Evolutionary conservation across 2,888 invertebrate genomes (phyloP).

Genomic region (Caenorhabditis plicata): DNA sequence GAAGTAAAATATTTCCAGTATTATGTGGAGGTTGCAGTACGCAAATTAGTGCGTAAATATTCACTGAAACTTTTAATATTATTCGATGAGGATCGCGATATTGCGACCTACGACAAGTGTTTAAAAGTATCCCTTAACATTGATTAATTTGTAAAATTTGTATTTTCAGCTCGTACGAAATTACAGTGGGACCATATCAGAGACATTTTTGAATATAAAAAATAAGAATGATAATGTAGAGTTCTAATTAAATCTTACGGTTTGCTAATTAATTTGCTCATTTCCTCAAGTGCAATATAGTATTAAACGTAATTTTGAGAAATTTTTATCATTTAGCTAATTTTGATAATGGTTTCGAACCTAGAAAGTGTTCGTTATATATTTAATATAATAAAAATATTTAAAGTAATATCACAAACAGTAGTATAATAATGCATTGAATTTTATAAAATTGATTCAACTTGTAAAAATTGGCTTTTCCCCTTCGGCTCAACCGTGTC

Average conservation of each 20-base stretch:
- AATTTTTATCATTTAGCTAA: neutral
- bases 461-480: conserved; percentile 21
- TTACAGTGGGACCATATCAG: no score
- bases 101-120: neutral
- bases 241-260: no score
- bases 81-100: conserved; percentile 8
- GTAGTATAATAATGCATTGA: no score
- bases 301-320: neutral
- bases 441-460: conserved; percentile 27
- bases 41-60: conserved; percentile 7
- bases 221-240: no score
- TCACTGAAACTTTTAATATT: conserved; percentile 13
- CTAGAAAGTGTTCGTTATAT: neutral
- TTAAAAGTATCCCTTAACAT: neutral
- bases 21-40: conserved; percentile 10
- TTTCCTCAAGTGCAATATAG: no score
- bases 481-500: neutral
- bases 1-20: conserved; percentile 11
- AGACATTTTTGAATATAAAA: no score
- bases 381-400: no score
- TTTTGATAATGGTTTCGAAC: neutral
- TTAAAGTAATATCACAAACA: no score
- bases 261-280: no score
- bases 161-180: no score
- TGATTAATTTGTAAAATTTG: no score